phyloP scores from a whole-genome alignment of 2,888 invertebrate genomes.

The Pterostichus madidus region DNA sequence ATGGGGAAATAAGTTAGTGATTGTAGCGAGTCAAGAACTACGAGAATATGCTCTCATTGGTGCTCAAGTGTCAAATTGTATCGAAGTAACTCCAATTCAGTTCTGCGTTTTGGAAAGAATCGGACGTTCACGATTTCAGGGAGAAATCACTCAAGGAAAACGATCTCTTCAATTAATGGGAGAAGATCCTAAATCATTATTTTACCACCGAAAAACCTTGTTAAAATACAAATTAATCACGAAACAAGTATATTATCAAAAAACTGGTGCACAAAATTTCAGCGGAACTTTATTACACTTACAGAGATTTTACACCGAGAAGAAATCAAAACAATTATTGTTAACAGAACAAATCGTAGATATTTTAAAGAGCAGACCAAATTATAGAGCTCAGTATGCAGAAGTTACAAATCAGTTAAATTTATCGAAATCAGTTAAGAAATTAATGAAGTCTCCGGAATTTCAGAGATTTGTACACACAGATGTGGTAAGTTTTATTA shows the following conservation, averaged over 20 bases:
- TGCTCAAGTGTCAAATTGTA: slow-evolving; percentile 76
- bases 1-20: slow-evolving; percentile 83
- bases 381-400: slow-evolving; percentile 78
- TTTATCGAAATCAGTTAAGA: slow-evolving; percentile 76
- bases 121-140: slow-evolving; percentile 84
- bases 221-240: slow-evolving; percentile 80
- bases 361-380: slow-evolving; percentile 79
- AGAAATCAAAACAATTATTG: slow-evolving; percentile 79
- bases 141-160: slow-evolving; percentile 85
- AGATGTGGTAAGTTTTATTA: slow-evolving; percentile 76
- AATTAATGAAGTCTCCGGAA: slow-evolving; percentile 79
- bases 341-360: slow-evolving; percentile 80
- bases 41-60: slow-evolving; percentile 81
- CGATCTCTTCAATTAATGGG: slow-evolving; percentile 79
- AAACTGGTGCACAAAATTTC: slow-evolving; percentile 75
- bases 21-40: slow-evolving; percentile 84
- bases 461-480: slow-evolving; percentile 79
- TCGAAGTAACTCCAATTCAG: slow-evolving; percentile 79
- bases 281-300: slow-evolving; percentile 81
- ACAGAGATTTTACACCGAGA: slow-evolving; percentile 81
- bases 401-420: slow-evolving; percentile 78
- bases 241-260: slow-evolving; percentile 81
- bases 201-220: slow-evolving; percentile 83
- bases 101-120: slow-evolving; percentile 88
- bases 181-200: slow-evolving; percentile 82